Evolutionary conservation across 2,888 invertebrate species (phyloP).

Genomic region (Rhabditoides inermis): DNA sequence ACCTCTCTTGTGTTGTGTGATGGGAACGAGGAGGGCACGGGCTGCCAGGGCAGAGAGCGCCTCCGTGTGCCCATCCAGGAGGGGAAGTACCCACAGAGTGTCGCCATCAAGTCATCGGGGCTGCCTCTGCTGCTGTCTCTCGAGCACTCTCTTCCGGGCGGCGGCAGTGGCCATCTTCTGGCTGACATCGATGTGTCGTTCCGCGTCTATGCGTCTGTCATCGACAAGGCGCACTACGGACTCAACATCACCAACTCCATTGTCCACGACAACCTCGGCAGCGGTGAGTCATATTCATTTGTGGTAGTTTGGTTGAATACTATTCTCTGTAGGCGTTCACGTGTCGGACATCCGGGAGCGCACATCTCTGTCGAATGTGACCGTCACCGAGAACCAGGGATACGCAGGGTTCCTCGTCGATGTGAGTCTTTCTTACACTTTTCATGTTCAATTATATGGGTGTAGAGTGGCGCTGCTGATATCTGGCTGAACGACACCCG

Average conservation of each 20-base stretch:
- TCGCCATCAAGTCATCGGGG: conserved; percentile 36
- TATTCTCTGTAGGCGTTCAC: too few relatives aligned
- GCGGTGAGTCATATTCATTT: conserved; percentile 60
- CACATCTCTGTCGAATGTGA: conserved; percentile 48
- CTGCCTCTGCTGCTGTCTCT: conserved; percentile 35
- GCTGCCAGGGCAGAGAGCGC: conserved; percentile 13
- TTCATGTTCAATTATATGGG: too few relatives aligned
- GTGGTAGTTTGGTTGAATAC: background rate
- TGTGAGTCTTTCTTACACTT: conserved; percentile 1
- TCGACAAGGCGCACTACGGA: conserved; percentile 62
- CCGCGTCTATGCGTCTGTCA: conserved; percentile 46
- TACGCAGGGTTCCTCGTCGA: conserved; percentile 34
- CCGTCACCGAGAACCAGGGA: conserved; percentile 45
- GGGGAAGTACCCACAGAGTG: conserved; percentile 43
- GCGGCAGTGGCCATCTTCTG: conserved; percentile 27
- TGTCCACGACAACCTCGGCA: conserved; percentile 79
- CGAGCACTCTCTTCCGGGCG: conserved; percentile 29
- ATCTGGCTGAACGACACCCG: conserved; percentile 81
- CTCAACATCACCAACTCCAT: conserved; percentile 76
- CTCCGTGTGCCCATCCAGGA: conserved; percentile 39
- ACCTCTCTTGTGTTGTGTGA: conserved; percentile 22
- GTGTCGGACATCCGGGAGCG: conserved; percentile 71
- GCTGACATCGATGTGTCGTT: conserved; percentile 45
- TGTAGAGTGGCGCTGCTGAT: conserved; percentile 82
- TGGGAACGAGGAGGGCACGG: conserved; percentile 16